These are phyloP conservation scores for Eupithecia abbreviata DNA, from an alignment of 2,888 invertebrate genomes.

Conservation along the genomic window DNA sequence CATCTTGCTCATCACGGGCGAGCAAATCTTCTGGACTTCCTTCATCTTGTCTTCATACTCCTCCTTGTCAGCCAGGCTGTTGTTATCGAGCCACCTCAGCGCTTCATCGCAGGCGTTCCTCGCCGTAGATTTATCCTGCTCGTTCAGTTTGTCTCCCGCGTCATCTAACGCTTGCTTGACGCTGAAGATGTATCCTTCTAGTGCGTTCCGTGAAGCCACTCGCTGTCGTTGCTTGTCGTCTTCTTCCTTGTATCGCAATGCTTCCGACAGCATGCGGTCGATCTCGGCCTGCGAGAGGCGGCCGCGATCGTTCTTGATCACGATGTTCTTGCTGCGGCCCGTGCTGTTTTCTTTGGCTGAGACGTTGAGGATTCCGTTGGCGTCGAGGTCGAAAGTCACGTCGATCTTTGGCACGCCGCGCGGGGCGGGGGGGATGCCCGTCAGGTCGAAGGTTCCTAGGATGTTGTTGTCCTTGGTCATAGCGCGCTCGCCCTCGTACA, in stretches of 20 bases:
- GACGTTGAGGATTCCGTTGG: conserved; percentile 32
- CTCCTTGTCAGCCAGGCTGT: conserved; percentile 59
- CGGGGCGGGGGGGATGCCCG: neutral
- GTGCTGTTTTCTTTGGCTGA: conserved; percentile 35
- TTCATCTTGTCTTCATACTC: conserved; percentile 31
- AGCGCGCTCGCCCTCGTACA: conserved; percentile 31
- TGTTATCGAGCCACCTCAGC: conserved; percentile 86
- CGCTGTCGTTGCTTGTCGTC: conserved; percentile 30
- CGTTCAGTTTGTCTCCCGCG: conserved; percentile 25
- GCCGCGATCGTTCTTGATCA: conserved; percentile 31
- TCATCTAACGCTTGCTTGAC: conserved; percentile 30
- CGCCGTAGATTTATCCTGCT: conserved; percentile 47
- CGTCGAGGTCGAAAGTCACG: conserved; percentile 31
- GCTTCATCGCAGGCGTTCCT: conserved; percentile 74
- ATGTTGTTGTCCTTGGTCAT: conserved; percentile 30
- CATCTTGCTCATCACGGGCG: conserved; percentile 33
- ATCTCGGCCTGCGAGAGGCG: conserved; percentile 32
- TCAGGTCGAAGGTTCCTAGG: neutral
- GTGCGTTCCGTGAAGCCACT: conserved; percentile 27
- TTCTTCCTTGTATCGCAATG: conserved; percentile 31
- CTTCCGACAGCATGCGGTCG: conserved; percentile 31
- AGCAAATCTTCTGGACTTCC: conserved; percentile 27
- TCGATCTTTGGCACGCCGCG: conserved; percentile 32
- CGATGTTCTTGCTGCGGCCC: conserved; percentile 33
- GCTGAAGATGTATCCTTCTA: conserved; percentile 32